A percentile compares a stretch with the other conserved stretches of the same genome.
phyloP scores from a whole-genome alignment of 2,888 invertebrate genomes.

The Trichopoda pennipes region DNA sequence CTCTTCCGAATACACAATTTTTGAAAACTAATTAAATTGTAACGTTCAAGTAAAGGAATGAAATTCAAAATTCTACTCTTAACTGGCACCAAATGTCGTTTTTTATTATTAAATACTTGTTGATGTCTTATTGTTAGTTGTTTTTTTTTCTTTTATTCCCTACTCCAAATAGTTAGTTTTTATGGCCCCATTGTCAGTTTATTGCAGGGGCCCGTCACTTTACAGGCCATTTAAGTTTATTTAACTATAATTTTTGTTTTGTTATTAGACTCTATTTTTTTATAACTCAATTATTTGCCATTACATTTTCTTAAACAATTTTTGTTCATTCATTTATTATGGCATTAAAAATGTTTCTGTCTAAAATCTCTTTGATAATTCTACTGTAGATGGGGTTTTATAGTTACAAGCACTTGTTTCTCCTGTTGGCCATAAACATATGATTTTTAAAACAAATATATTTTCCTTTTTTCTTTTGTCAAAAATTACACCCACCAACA shows the following conservation, averaged over 20 bases:
- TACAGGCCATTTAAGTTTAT: constrained; percentile 62
- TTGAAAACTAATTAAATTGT: constrained; percentile 65
- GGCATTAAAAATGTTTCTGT: constrained; percentile 56
- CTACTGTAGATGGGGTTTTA: constrained; percentile 16
- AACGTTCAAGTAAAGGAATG: constrained; percentile 38
- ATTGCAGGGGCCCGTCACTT: constrained; percentile 64
- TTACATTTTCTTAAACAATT: constrained; percentile 43
- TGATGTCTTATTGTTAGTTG: constrained; percentile 24
- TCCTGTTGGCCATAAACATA: constrained; percentile 39
- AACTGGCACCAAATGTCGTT: constrained; percentile 19
- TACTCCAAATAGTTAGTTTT: constrained; percentile 46
- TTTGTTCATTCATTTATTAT: constrained; percentile 46
- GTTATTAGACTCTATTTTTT: constrained; percentile 30
- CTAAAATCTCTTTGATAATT: constrained; percentile 59
- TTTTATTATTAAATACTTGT: constrained; percentile 42
- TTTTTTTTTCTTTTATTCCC: neutral
- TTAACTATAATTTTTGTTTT: neutral
- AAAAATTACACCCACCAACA: constrained; percentile 46
- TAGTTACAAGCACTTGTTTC: constrained; percentile 44
- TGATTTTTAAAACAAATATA: constrained; percentile 9
- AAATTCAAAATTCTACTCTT: constrained; percentile 15
- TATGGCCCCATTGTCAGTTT: constrained; percentile 60
- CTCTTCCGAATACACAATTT: constrained; percentile 20
- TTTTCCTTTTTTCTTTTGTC: constrained; percentile 5
- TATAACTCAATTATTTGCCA: constrained; percentile 68